Evolutionary conservation across 2,888 invertebrate species (phyloP).

Genomic region (Aporophyla nigra): DNA sequence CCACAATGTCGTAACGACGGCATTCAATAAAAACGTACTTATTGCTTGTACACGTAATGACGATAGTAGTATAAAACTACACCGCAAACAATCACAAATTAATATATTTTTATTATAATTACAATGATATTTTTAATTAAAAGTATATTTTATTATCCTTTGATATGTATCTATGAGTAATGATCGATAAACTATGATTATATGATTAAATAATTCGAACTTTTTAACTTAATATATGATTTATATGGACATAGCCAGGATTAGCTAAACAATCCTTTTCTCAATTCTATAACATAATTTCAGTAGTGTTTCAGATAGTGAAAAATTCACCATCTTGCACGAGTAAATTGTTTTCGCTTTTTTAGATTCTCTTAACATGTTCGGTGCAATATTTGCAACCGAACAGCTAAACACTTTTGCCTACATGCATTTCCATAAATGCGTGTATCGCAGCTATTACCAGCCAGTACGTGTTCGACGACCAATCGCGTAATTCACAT

Average conservation of each 20-base stretch:
- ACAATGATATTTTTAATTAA: constrained; percentile 72
- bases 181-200: constrained; percentile 59
- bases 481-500: too few species aligned
- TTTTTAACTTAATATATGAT: constrained; percentile 44
- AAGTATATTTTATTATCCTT: constrained; percentile 82
- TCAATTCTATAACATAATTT: neutral
- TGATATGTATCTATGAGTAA: constrained; percentile 79
- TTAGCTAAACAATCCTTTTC: neutral
- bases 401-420: too few species aligned
- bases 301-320: neutral
- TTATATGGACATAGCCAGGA: constrained; percentile 38
- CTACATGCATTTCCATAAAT: too few species aligned
- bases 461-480: too few species aligned
- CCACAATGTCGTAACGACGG: constrained; percentile 83
- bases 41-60: constrained; percentile 91
- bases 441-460: too few species aligned
- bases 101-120: constrained; percentile 77
- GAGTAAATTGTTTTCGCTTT: neutral
- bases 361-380: neutral
- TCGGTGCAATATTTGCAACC: too few species aligned
- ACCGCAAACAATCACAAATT: constrained; percentile 88
- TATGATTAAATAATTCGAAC: constrained; percentile 59
- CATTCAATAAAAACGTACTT: constrained; percentile 87
- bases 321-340: neutral
- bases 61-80: constrained; percentile 74